Base-by-base conservation (phyloP, 2,888 invertebrate genomes). In the Hipparchia sbordonii region DNA sequence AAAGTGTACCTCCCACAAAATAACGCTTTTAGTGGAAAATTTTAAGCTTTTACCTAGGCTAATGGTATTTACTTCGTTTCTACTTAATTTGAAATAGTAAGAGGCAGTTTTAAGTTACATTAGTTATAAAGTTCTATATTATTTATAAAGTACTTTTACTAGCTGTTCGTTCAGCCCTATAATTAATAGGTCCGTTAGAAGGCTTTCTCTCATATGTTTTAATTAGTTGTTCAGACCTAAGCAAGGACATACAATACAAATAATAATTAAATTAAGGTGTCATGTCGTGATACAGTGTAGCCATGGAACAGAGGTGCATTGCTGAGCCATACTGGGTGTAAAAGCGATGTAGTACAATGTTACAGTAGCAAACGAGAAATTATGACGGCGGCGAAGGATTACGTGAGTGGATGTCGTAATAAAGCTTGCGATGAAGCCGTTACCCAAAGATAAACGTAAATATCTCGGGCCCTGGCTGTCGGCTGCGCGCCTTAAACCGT, bases 321-420 rank as follows among this genome's bases (percentile, higher is more conserved):
- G 51, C 65, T 39, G 51, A 10, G 48, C 72, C 23, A 86, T 76
- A 80, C 85, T 84, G 87, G 89, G 88, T 87, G 87, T 86, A 86
- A 89, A 87, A 88, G 84, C 88, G 82, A 83, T 89, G 87, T 89
- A 89, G 87, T 88, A 92, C 91, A 91, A 89, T 91, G 92, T 92
- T 91, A 85, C 88, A 84, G 84, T 87, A 87, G 87, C 90, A 92
- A 92, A 93, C 91, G 90, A 93, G 91, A 87, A 93, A 91, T 93
- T 93, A 93, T 93, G 93, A 93, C 90, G 89, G 88, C 88, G 87
- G 84, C 88, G 88, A 91, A 90, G 91, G 92, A 92, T 93, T 92
- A 93, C 93, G 93, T 92, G 92, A 93, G 93, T 93, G 93, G 93
- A 93, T 93, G 93, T 90, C 89, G 92, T 92, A 93, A 93, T 93